Base-by-base conservation (phyloP, 64 coral and sea anemone genomes). In the Stylophora pistillata region DNA sequence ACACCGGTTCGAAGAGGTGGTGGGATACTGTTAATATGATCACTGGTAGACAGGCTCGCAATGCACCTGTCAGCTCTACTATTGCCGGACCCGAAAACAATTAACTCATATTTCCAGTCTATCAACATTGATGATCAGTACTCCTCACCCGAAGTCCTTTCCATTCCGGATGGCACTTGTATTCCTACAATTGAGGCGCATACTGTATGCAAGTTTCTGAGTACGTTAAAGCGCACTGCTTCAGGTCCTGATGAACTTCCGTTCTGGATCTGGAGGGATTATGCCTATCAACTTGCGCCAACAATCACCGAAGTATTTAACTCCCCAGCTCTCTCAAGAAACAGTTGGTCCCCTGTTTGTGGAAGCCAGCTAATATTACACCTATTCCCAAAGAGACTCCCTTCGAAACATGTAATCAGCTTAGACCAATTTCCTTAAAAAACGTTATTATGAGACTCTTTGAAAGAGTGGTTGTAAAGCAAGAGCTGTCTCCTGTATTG, bases 201-300 rank as follows among this genome's bases (percentile, higher is more conserved):
- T 71, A 79, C 80, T 73, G 68, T 90, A 30, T 21, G 66, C 23
- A 83, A 23, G 34, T 74, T 82, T 74, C 64, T 83, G 69, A 57
- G 57, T 60, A 30, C 72, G 56, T 79, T 60, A 70, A 90, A 90
- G 61, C 71, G 72, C 57, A 78, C 79, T 47, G 70, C 89, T 61
- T 26, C 89, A 66, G 89, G 79, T 74, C 89, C 89, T 15, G 79
- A 85, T 25, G 60, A 74, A 85, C 26, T 91, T 76, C 89, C 89
- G 0, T 91, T 74, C 34, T 85, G 89, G 72, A 14, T 91, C 21
- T 85, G 89, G 89, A 81, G 79, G 63, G 89, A 90, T 72, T 90
- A 74, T 74, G 89, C 65, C 20, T 55, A 85, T 65, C 30, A 91
- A 53, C 89, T 91, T 74, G 79, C 79, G 59, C 79, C 89, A 62